Evolutionary conservation across 2,113 vertebrate genomes (phyloP), one percentile per base, ranked within the genome.

Genomic region (Seriola aureovittata): DNA sequence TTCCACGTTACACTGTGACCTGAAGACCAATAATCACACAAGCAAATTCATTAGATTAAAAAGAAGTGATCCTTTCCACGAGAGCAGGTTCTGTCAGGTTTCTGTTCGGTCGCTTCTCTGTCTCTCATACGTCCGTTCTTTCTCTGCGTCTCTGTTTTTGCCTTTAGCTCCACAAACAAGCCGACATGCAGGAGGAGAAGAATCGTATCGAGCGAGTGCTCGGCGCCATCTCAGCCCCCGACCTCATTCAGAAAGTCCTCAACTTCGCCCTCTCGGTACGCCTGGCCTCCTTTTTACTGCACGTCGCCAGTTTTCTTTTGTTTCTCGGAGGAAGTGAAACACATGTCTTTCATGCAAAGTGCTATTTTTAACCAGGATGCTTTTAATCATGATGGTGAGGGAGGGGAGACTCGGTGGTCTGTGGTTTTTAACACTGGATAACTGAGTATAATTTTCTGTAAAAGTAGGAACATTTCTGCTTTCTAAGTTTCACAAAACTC

Each of bases 181-280:
- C 98, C 0, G 98, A 99, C 94, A 98, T 99, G 97, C 98, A 99
- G 91, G 98, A 99, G 93, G 98, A 99, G 95, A 99, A 96, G 94
- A 99, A 99, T 83, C 94, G 98, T 14, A 99, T 99, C 38, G 98
- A 99, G 89, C 95, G 97, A 82, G 97, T 99, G 52, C 96, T 99
- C 11, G 98, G 98, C 14, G 97, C 98, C 91, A 98, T 99, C 93
- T 95, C 96, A 14, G 95, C 96, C 42, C 97, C 97, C 3, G 98
- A 99, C 62, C 96, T 99, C 90, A 97, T 99, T 92, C 97, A 99
- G 80, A 99, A 97, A 95, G 97, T 99, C 90, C 96, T 99, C 86
- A 96, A 71, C 82, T 99, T 99, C 93, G 97, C 98, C 91, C 97
- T 99, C 94, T 99, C 98, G 90, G 98, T 99, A 96, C 93, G 93